Base-by-base conservation (phyloP, 2,113 vertebrate genomes). In the Acrocephalus arundinaceus region DNA sequence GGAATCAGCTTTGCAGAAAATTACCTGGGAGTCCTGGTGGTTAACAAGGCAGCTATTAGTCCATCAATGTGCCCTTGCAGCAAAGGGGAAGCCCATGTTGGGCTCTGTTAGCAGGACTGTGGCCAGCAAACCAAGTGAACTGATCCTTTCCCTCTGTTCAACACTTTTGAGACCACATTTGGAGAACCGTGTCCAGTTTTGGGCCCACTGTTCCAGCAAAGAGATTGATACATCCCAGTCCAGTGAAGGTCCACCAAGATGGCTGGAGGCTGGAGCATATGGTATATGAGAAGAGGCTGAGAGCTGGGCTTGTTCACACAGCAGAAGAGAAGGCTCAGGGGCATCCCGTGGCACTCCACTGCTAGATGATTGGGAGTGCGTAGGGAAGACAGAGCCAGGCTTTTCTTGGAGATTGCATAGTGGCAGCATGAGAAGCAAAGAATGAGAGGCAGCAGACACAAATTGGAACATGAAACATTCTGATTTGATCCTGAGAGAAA, bases 401-500 rank as follows among this genome's bases (percentile, higher is more conserved):
- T 87, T 61, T 84, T 83, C 72, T 67, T 89, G 73, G 35, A 90
- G 30, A 10, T 41, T 78, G 13, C 19, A 13, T n/a, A 61, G 45
- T 72, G 83, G 63, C 31, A 61, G 55, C 79, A 80, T 37, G 39
- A 88, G 75, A 92, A 37, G 17, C 41, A 80, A 80, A 70, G 59
- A 83, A 37, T 43, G 46, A 86, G 59, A 81, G 15, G 43, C 41
- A 80, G 33, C 17, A 59, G 73, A 65, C 13, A 65, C 6, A 48
- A 45, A 55, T 1, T 55, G 39, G 33, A 84, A 37, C 24, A 6
- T 48, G 48, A 57, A 87, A 87, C 70, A 59, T 57, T 84, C 65
- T 55, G n/a, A 81, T 75, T 68, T 85, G 84, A 59, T 94, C 49
- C 33, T 52, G 41, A 61, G 57, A 58, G 63, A 92, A 90, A n/a